Base-by-base conservation (phyloP, 2,888 invertebrate genomes). In the Diaprepes abbreviatus region DNA sequence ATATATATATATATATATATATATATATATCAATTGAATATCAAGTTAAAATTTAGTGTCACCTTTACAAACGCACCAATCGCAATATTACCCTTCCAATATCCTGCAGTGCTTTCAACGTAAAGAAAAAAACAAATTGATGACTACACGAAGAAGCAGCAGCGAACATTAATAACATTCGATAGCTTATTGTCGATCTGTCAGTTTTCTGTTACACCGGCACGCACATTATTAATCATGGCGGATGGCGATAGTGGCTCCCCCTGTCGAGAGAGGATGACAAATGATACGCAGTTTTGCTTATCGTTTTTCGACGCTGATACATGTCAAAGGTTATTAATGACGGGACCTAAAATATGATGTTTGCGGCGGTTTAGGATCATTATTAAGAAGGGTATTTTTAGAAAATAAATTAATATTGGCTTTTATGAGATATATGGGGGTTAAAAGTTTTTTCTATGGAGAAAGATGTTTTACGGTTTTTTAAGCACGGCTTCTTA, bases 191-290 rank as follows among this genome's bases (percentile, higher is more conserved):
- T 83, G 83, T 83, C 80, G 79, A 76, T 75, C 78, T 79, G 83
- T 83, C 84, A 83, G 80, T 83, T 84, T 83, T 84, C 84, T 83
- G 83, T 83, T 84, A 83, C 81, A 79, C 76, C 74, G 77, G 74
- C 63, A 54, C 55, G 38, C 31, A 50, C 21, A 21, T 38, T 63
- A 68, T 68, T 68, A 68, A 68, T 68, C 68, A 68, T 24, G 16
- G 33, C 24, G 28, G 66, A 35, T 16, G 16, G 57, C 59, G 68
- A 28, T 55, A 63, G 63, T 57, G 68, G 67, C 60, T 62, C 68
- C 63, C 62, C 63, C 68, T 68, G 63, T 68, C 68, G 57, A 60
- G 43, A 43, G 40, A 50, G 63, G 59, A 66, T 71, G 71, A 71
- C 66, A 66, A 71, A 71, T 38, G 66, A 66, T 59, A 58, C 63